These are phyloP conservation scores for Hydrophis major DNA, from an alignment of 2,797 vertebrate species.

Conservation along the genomic window DNA sequence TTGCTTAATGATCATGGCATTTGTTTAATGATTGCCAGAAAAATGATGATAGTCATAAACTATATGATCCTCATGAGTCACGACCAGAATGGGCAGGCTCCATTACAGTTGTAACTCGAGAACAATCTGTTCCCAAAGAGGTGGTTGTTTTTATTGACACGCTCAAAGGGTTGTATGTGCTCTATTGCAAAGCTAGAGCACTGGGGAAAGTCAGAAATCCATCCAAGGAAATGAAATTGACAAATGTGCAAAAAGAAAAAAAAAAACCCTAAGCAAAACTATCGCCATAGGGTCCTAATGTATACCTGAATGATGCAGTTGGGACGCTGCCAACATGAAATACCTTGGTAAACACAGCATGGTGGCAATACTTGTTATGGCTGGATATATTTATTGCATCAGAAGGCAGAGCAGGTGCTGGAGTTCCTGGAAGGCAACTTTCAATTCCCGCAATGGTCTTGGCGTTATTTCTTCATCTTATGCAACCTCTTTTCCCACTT, in stretches of 20 bases:
- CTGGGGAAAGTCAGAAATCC: not conserved
- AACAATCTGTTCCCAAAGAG: not conserved
- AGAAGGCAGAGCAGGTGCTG: slow-evolving; percentile 15
- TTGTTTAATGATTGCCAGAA: too few species aligned
- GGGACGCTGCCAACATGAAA: not conserved
- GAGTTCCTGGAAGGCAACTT: slow-evolving; percentile 32
- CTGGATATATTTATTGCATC: not conserved
- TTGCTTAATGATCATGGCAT: too few species aligned
- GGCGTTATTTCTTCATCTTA: slow-evolving; percentile 42
- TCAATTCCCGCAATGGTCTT: slow-evolving; percentile 40
- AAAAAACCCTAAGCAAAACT: too few species aligned
- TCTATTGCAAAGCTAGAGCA: not conserved
- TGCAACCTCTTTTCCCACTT: slow-evolving; percentile 32
- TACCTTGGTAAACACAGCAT: not conserved
- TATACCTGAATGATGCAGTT: not conserved
- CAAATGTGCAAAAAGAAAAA: not conserved
- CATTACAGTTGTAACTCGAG: too few species aligned
- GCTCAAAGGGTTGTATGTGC: not conserved
- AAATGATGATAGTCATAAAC: too few species aligned
- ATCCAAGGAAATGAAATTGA: not conserved
- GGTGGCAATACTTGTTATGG: not conserved
- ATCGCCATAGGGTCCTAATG: not conserved
- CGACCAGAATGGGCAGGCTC: too few species aligned
- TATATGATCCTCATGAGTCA: too few species aligned
- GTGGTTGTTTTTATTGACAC: not conserved